These are phyloP conservation scores for Pan paniscus DNA, from an alignment of 2,113 vertebrate genomes.

Conservation along the genomic window DNA sequence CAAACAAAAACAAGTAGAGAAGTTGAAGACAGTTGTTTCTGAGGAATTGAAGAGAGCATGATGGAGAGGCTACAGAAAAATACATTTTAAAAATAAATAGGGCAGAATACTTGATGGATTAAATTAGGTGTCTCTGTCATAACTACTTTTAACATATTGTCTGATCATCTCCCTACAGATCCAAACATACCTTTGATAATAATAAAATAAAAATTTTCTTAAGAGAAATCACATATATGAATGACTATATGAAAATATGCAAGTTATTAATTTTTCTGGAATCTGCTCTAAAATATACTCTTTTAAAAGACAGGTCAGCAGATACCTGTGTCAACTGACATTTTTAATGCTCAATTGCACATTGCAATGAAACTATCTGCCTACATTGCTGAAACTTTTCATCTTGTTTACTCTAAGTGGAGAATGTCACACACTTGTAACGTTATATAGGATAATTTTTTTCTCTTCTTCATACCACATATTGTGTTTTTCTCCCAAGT, in stretches of 20 bases:
- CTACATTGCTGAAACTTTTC: not conserved
- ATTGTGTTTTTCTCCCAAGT: not conserved
- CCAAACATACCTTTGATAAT: not conserved
- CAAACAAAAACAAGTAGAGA: not conserved
- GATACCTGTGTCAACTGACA: not conserved
- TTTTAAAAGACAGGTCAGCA: not conserved
- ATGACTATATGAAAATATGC: not conserved
- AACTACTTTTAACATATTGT: not conserved
- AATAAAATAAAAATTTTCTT: not conserved
- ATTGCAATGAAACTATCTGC: not conserved
- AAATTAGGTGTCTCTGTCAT: not conserved
- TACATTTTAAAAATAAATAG: not conserved
- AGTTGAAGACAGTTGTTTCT: not conserved
- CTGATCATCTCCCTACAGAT: not conserved
- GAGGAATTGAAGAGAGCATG: not conserved
- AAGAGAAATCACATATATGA: not conserved
- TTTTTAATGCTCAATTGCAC: not conserved
- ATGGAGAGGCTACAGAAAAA: not conserved
- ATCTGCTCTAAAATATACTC: not conserved
- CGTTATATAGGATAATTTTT: not conserved
- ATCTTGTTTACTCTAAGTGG: not conserved
- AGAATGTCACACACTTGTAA: not conserved
- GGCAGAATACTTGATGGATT: not conserved
- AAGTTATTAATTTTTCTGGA: not conserved
- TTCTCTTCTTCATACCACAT: not conserved